Evolutionary conservation across 2,888 invertebrate genomes (phyloP).

Genomic region (Abscondita cerata): DNA sequence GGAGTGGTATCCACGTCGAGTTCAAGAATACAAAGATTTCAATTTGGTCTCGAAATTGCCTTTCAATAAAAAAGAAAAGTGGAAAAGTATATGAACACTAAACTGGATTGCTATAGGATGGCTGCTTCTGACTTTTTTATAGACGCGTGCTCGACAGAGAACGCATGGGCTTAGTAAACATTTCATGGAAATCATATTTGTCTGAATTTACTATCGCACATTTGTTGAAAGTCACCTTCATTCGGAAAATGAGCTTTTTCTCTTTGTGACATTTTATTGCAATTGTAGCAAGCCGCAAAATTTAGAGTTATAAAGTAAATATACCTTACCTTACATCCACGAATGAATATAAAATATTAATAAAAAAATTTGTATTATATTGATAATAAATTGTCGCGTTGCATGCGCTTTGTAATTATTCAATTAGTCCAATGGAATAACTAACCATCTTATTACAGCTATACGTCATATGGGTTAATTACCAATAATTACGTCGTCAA

Average conservation of each 20-base stretch:
- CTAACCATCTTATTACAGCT: conserved; percentile 25
- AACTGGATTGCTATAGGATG: conserved; percentile 50
- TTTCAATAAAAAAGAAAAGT: conserved; percentile 57
- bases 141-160: conserved; percentile 29
- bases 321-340: too few relatives aligned
- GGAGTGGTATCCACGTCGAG: conserved; percentile 56
- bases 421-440: conserved; percentile 29
- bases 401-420: conserved; percentile 33
- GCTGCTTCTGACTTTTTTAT: conserved; percentile 36
- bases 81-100: conserved; percentile 58
- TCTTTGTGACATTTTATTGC: background rate
- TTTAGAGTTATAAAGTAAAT: too few relatives aligned
- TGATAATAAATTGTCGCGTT: conserved; percentile 18
- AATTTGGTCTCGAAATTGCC: conserved; percentile 59
- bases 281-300: background rate
- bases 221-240: conserved; percentile 27
- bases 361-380: conserved; percentile 16
- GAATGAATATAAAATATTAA: too few relatives aligned
- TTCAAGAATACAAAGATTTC: conserved; percentile 59
- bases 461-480: conserved; percentile 31
- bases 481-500: conserved; percentile 32
- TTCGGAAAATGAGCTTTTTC: conserved; percentile 16
- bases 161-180: conserved; percentile 30
- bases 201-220: conserved; percentile 23
- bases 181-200: conserved; percentile 34